Base-by-base conservation (phyloP, 2,113 vertebrate species). In the Xenus cinereus region DNA sequence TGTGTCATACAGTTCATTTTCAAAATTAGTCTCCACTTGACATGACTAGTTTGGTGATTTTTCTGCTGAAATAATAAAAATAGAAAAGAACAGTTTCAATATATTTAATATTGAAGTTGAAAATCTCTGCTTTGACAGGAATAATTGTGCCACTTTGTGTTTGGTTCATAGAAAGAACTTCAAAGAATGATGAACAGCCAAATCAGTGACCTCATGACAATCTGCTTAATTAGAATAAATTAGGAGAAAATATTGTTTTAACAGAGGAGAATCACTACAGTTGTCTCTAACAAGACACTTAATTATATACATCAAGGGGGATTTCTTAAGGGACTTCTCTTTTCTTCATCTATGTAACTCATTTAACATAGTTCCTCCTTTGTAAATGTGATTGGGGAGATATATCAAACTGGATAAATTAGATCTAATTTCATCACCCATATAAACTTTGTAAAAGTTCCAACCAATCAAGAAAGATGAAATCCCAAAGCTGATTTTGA, bases 281-380 rank as follows among this genome's bases (percentile, higher is more conserved):
- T 68, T 96, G 69, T 87, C 86, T 97, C 71, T 96, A 98, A 97
- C 93, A 96, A 97, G 95, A 72, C 72, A 95, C 81, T 97, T 95
- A 97, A 97, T 97, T 97, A 97, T 89, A 92, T 91, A 95, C 75
- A 96, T 97, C 85, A 97, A 95, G 69, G 60, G 45, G 41, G 94
- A 96, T 97, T 97, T 96, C 97, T 97, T 97, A 83, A 74, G 96
- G 89, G 95, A 95, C 51, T 9, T 94, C 10, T 79, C 85, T 91
- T 95, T 95, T 96, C 82, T 92, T 96, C 68, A 68, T 95, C 62
- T 95, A 5, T 89, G 79, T 89, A 95, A 95, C 50, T 96, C 89
- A 92, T 84, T 97, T 91, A 97, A 64, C 63, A 86, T 60, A 75
- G 69, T 81, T 96, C 53, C 66, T 92, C 83, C 76, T 97, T 89